Conservation (phyloP, 2,797 vertebrate genomes). For the Sebastes reedi region DNA sequence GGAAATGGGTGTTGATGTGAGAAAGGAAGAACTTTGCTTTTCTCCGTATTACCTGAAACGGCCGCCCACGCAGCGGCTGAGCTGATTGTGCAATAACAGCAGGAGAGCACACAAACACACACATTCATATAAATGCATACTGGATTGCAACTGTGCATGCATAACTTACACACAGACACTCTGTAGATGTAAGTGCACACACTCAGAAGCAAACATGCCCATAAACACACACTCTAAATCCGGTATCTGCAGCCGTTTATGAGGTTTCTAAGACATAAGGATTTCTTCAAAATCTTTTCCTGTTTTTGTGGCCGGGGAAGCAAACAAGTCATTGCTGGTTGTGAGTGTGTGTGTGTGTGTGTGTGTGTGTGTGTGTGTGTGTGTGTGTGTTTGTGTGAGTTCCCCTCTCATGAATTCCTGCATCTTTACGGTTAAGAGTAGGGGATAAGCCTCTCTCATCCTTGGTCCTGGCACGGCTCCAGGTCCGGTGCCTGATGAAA, state of each 20-base stretch:
- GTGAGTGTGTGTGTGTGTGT: background rate
- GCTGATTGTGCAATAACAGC: background rate
- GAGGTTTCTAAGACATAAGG: constrained; percentile 8
- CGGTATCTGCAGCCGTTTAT: constrained; percentile 7
- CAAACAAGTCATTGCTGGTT: constrained; percentile 50
- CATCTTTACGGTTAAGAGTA: constrained; percentile 47
- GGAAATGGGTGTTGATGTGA: constrained; percentile 41
- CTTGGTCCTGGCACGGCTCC: constrained; percentile 55
- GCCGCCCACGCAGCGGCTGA: constrained; percentile 5
- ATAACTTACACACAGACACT: background rate
- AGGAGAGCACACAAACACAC: background rate
- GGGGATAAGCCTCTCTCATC: constrained; percentile 55
- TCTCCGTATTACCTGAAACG: constrained; percentile 23
- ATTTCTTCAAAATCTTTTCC: constrained; percentile 34
- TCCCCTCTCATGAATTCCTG: constrained; percentile 50
- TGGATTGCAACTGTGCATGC: background rate
- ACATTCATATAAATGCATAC: background rate
- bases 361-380: constrained; percentile 13
- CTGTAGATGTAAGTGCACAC: background rate
- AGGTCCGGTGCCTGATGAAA: constrained; percentile 62
- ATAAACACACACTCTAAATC: constrained; percentile 6
- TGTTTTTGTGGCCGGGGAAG: constrained; percentile 35
- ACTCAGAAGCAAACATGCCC: background rate
- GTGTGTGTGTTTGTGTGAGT: constrained; percentile 22
- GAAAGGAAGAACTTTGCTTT: constrained; percentile 13